phyloP scores from a whole-genome alignment of 2,888 invertebrate species.

The Trisateles emortualis region DNA sequence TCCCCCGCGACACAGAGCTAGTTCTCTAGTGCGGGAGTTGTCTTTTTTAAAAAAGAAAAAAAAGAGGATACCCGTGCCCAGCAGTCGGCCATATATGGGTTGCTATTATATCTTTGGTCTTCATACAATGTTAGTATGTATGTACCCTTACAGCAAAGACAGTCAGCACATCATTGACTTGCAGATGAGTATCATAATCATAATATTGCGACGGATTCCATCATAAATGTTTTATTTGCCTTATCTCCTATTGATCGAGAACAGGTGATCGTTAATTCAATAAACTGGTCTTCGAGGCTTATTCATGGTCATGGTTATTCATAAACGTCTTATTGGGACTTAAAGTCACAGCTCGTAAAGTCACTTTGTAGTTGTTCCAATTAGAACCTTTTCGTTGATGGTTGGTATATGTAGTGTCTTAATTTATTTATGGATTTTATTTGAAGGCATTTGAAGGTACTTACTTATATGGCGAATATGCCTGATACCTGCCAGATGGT shows the following conservation, averaged over 20 bases:
- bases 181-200: slow-evolving; percentile 51
- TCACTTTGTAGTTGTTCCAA: not conserved
- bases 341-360: slow-evolving; percentile 35
- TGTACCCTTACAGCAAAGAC: slow-evolving; percentile 30
- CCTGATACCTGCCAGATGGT: no score
- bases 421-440: no score
- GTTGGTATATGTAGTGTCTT: no score
- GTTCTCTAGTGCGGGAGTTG: no score
- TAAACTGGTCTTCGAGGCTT: slow-evolving; percentile 43
- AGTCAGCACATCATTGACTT: slow-evolving; percentile 47
- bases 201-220: slow-evolving; percentile 52
- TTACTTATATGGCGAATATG: no score
- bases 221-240: slow-evolving; percentile 58
- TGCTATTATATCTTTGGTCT: no score
- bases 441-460: no score
- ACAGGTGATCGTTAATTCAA: slow-evolving; percentile 47
- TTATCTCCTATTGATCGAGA: slow-evolving; percentile 51
- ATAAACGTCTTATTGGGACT: slow-evolving; percentile 34
- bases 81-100: no score
- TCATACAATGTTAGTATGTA: no score
- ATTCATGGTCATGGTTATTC: slow-evolving; percentile 37
- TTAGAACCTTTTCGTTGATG: not conserved
- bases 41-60: no score
- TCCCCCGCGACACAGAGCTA: no score
- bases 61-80: no score